Base-by-base conservation (phyloP, 2,113 vertebrate genomes). In the Albula glossodonta region DNA sequence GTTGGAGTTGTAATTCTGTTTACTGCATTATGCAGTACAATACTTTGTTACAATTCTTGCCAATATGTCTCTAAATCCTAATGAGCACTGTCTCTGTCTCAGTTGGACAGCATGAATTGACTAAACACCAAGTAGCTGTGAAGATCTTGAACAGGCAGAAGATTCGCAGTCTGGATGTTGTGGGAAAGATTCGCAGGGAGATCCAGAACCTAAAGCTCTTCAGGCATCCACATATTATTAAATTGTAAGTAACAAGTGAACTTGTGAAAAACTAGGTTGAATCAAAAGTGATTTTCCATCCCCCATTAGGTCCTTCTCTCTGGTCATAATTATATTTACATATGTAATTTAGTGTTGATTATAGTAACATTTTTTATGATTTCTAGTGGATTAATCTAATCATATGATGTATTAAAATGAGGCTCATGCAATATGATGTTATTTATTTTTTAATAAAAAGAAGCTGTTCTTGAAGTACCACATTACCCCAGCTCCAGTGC, bases 141-240 rank as follows among this genome's bases (percentile, higher is more conserved):
- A 99, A 99, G 94, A 99, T 99, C 87, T 92, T 99, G 81, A 99
- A 99, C 92, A 93, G 98, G 78, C 98, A 99, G 95, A 99, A 99
- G 94, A 99, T 99, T 89, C 98, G 98, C 87, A 99, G 98, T 91
- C 96, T 99, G 85, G 98, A 99, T 78, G 98, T 99, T 85, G 98
- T 99, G 77, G 98, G 98, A 88, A 99, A 99, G 93, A 99, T 99
- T 89, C 97, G 98, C 49, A 93, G 98, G 83, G 98, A 99, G 90
- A 99, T 99, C 89, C 98, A 99, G 94, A 99, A 99, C 92, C 97
- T 99, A 89, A 99, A 99, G 91, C 98, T 99, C 87, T 99, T 99
- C 93, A 96, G 98, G 51, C 98, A 99, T 90, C 98, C 98, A 86
- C 98, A 99, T 91, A 99, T 99, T 94, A 99, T 99, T 93, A 99